Evolutionary conservation across 2,888 invertebrate species (phyloP), one percentile per base, ranked within the genome.

Genomic region (Mythimna pallens): DNA sequence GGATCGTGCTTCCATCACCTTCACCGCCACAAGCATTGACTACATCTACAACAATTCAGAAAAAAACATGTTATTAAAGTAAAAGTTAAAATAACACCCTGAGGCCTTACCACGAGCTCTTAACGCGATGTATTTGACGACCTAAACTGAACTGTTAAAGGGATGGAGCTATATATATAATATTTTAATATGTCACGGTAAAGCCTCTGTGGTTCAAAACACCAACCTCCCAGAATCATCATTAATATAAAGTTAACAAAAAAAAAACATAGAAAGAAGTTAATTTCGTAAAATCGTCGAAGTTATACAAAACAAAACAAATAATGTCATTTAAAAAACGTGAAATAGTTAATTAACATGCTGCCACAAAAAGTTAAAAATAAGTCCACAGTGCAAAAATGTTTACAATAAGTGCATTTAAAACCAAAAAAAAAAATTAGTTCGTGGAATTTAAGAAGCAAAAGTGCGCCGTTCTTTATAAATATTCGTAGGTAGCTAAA

Each of bases 11-110:
- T 96, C 96, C 97, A 96, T 97, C 97, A 98, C 96, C 97, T 97
- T 98, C 98, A 98, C 97, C 98, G 98, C 98, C 98, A 98, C 97
- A 98, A 97, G 97, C 98, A 98, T 97, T 98, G 98, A 98, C 98
- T 98, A 98, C 98, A 98, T 98, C 98, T 98, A 98, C 97, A 98
- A 98, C 96, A 97, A 96, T 94, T 93, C 90, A 94, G 95, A 97
- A 96, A 94, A 92, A 92, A 92, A 92, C 90, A 91, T 91, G 90
- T 93, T 92, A 94, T 87, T 76, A 79, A 14, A 72, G 68, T 81
- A 70, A 71, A 77, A 73, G 55, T 64, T 62, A 50, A 65, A 64
- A 71, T 20, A 66, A 67, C 70, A 65, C 55, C 61, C 34, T 36
- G 36, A 36, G 36, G 36, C 36, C 36, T 9, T 36, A 36, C 36